Evolutionary conservation across 2,888 invertebrate genomes (phyloP), one percentile per base, ranked within the genome.

Genomic region (Drosophila percnosoma): DNA sequence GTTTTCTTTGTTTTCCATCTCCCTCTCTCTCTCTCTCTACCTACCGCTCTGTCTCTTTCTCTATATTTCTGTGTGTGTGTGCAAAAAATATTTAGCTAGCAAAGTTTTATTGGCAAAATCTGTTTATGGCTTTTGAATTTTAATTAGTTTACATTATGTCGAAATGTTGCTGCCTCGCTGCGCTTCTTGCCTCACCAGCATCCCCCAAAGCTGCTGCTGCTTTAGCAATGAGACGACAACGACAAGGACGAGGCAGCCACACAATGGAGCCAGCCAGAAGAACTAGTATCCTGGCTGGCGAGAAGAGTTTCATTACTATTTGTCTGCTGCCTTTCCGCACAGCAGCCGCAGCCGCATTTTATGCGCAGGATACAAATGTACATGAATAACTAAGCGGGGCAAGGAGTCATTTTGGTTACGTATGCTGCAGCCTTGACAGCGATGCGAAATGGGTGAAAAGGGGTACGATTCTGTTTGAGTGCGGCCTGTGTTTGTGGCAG

Each of bases 61-160:
- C 5, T 10, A 4, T 27, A 27, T 21, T 10, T 40, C 2, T 40
- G 7, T 64, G 52, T 70, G 72, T 80, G 64, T 79, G 78, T 59
- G 59, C 74, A 83, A 81, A 85, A 85, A 82, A 87, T 91, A 86
- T 90, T 91, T 83, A 89, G 91, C 84, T 82, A 80, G 90, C 90
- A 91, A 91, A 92, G 91, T 92, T 92, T 92, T 91, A 92, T 92
- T 91, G 91, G 92, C 81, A 91, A 91, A 92, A 92, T 91, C 90
- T 91, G 91, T 92, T 92, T 92, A 91, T 92, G 91, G 92, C 86
- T 91, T 91, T 91, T 92, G 91, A 92, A 92, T 92, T 92, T 91
- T 91, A 92, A 92, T 92, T 91, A 92, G 91, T 92, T 91, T 92
- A 86, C 87, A 89, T 89, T 90, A 89, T 85, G 85, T 87, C 89